A percentile compares a stretch with the other conserved stretches of the same genome.
phyloP scores from a whole-genome alignment of 37 sponge, comb jelly and placozoan genomes.

The Crambe crambe region DNA sequence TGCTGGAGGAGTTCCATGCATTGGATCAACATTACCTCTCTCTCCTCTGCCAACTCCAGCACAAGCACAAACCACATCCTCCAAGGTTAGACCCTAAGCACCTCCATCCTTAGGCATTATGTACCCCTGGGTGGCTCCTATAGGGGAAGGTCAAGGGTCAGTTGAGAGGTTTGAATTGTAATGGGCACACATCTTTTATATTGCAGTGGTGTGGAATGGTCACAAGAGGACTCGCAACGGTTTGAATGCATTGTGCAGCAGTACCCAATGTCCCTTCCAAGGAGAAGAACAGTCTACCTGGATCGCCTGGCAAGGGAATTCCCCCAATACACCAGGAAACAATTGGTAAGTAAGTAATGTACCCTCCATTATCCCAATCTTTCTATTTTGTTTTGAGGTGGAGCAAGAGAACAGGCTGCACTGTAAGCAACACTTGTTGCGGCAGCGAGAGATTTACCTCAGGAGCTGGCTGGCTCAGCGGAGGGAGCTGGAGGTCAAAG shows the following conservation, averaged over 20 bases:
- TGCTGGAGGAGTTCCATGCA: constrained; percentile 22
- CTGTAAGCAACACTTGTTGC: constrained; percentile 17
- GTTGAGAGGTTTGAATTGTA: neutral
- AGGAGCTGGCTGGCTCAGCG: constrained; percentile 29
- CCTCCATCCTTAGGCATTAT: too few species aligned
- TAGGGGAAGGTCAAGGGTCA: neutral
- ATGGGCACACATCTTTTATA: neutral
- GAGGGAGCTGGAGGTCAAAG: constrained; percentile 24
- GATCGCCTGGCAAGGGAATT: constrained; percentile 71
- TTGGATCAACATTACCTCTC: constrained; percentile 25
- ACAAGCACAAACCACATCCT: too few species aligned
- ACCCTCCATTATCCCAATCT: neutral
- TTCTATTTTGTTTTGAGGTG: constrained; percentile 27
- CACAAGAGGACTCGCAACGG: constrained; percentile 20
- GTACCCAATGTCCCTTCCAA: constrained; percentile 27
- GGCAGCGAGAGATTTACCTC: neutral
- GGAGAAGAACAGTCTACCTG: constrained; percentile 36
- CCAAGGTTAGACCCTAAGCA: too few species aligned
- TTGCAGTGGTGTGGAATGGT: constrained; percentile 51
- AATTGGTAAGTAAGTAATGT: constrained; percentile 29
- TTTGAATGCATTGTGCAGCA: constrained; percentile 50
- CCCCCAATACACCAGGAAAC: constrained; percentile 33
- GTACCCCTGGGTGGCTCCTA: too few species aligned
- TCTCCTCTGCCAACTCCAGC: neutral
- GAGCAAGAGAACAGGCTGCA: constrained; percentile 38